Evolutionary conservation across 2,888 invertebrate species (phyloP).

Genomic region (Drosophila multiciliata): DNA sequence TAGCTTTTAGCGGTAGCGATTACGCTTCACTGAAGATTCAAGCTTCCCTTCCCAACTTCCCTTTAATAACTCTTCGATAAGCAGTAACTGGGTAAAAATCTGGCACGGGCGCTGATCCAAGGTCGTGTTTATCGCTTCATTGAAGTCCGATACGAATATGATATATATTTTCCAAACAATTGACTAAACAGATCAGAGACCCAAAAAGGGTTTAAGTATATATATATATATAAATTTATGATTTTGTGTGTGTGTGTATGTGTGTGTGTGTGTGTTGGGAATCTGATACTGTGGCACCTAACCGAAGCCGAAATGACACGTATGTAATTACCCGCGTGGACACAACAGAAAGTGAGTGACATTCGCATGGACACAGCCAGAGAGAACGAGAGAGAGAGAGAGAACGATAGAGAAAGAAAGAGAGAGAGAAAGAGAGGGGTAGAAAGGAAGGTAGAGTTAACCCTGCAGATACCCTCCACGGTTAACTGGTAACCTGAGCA

Average conservation of each 20-base stretch:
- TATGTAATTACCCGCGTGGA: conserved; percentile 80
- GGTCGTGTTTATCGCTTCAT: conserved; percentile 64
- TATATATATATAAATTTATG: neutral
- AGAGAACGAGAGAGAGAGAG: neutral
- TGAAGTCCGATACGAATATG: conserved; percentile 45
- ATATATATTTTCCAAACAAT: conserved; percentile 84
- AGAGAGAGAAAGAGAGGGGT: neutral
- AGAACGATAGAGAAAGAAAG: neutral
- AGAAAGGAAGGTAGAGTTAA: conserved; percentile 10
- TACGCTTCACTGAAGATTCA: conserved; percentile 49
- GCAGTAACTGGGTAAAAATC: neutral
- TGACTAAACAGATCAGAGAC: conserved; percentile 77
- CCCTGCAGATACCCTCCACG: conserved; percentile 17
- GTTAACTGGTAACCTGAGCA: conserved; percentile 74
- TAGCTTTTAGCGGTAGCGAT: conserved; percentile 55
- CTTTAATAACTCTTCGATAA: neutral
- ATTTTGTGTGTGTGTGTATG: neutral
- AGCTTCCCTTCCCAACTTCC: neutral
- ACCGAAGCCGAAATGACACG: conserved; percentile 82
- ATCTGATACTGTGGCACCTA: conserved; percentile 84
- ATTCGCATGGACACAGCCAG: conserved; percentile 1
- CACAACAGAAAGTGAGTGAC: conserved; percentile 43
- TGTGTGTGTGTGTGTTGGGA: conserved; percentile 51
- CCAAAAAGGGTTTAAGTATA: conserved; percentile 72
- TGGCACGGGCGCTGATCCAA: conserved; percentile 71